These are phyloP conservation scores for Idaea dimidiata DNA, from an alignment of 2,888 invertebrate genomes.

Conservation along the genomic window DNA sequence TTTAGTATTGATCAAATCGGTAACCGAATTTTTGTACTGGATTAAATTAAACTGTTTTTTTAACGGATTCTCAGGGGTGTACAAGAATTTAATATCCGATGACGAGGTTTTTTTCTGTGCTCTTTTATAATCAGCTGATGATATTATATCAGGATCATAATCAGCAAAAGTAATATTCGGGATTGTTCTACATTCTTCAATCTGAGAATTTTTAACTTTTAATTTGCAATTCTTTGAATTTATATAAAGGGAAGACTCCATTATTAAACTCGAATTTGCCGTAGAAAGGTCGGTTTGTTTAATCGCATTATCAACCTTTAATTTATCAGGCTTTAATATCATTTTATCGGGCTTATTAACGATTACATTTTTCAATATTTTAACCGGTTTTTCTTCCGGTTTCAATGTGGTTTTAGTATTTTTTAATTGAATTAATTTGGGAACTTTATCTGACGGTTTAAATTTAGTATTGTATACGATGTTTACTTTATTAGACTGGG, in stretches of 20 bases:
- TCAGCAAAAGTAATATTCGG: not conserved
- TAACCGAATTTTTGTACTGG: not conserved
- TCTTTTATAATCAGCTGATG: too few relatives aligned
- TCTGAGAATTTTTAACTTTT: not conserved
- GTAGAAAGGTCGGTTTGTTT: not conserved
- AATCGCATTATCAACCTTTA: not conserved
- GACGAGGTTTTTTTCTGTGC: not conserved
- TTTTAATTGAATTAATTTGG: not conserved
- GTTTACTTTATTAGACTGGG: too few relatives aligned
- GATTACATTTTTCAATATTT: not conserved
- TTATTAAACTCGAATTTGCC: not conserved
- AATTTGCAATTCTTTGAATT: not conserved
- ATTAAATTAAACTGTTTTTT: not conserved
- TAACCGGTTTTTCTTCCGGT: not conserved
- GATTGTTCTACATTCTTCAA: not conserved
- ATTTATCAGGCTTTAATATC: not conserved
- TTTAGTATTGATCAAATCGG: not conserved
- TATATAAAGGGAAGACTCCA: not conserved
- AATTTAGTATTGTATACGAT: too few relatives aligned
- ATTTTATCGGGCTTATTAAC: not conserved
- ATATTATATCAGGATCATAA: not conserved
- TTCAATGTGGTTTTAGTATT: not conserved
- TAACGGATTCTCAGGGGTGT: not conserved
- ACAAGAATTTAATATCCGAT: not conserved
- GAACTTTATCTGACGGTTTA: too few relatives aligned